Evolutionary conservation across 2,113 vertebrate species (phyloP).

Genomic region (Rhadina sibilatrix): DNA sequence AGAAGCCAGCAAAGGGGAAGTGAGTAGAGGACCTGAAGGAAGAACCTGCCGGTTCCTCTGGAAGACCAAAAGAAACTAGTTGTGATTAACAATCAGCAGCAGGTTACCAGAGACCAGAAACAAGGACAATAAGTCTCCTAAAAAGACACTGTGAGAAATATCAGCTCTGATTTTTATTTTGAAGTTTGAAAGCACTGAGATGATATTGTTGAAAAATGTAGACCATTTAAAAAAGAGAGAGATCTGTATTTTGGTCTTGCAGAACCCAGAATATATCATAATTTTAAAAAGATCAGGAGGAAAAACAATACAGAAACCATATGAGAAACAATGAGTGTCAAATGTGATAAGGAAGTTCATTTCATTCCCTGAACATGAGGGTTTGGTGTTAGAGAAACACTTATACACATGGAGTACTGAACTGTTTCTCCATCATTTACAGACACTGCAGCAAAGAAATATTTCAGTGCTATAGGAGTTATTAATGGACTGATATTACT

Average conservation of each 20-base stretch:
- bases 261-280: neutral
- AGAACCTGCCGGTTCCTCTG: neutral
- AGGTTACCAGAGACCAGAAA: neutral
- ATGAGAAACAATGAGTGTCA: neutral
- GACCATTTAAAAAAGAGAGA: neutral
- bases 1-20: neutral
- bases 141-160: neutral
- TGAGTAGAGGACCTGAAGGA: neutral
- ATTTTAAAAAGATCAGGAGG: neutral
- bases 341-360: neutral
- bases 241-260: neutral
- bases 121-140: neutral
- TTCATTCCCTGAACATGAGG: neutral
- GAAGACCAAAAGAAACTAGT: neutral
- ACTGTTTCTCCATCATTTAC: neutral
- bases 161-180: neutral
- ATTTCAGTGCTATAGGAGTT: neutral
- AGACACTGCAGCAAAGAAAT: neutral
- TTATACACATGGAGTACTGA: neutral
- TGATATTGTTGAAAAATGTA: neutral
- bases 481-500: neutral
- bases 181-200: neutral
- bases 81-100: neutral
- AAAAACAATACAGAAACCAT: neutral
- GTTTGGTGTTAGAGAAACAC: neutral